Percentiles rank a stretch among this genome's conserved stretches.
These are phyloP conservation scores for Nothoprocta pentlandii DNA, from an alignment of 2,113 vertebrate genomes.

Conservation along the genomic window DNA sequence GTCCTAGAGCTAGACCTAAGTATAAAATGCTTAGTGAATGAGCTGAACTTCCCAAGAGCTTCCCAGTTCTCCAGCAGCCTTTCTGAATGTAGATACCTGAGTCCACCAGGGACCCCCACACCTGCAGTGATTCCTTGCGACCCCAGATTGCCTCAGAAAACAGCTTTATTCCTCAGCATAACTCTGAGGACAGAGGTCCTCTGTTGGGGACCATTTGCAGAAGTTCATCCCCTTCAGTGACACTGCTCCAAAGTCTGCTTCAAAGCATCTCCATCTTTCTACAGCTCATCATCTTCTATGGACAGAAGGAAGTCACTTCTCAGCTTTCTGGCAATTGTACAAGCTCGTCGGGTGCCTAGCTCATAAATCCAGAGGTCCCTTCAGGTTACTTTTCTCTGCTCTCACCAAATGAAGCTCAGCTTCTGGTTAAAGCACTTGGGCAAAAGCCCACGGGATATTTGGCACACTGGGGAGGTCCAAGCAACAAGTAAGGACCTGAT, in stretches of 20 bases:
- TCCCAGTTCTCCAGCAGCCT: neutral
- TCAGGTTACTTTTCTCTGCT: neutral
- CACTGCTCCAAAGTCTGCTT: neutral
- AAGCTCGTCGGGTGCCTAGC: neutral
- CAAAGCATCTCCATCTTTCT: neutral
- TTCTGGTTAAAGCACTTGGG: neutral
- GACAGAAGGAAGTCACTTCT: neutral
- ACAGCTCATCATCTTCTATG: neutral
- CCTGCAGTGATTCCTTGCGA: neutral
- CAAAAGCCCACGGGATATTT: neutral
- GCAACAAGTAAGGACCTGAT: neutral
- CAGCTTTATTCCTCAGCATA: neutral
- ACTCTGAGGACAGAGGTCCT: neutral
- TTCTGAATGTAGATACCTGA: neutral
- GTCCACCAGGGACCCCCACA: neutral
- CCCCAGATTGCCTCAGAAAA: neutral
- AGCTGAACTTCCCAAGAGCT: slow-evolving; percentile 1
- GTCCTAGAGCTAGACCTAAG: neutral
- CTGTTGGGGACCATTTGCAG: neutral
- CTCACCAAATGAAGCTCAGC: neutral
- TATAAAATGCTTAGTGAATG: neutral
- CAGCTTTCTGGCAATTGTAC: neutral
- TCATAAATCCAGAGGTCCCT: neutral
- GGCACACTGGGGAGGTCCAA: neutral
- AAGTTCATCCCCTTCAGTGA: neutral